These are phyloP conservation scores for Tapirus terrestris DNA, from an alignment of 2,113 vertebrate genomes.

Conservation along the genomic window DNA sequence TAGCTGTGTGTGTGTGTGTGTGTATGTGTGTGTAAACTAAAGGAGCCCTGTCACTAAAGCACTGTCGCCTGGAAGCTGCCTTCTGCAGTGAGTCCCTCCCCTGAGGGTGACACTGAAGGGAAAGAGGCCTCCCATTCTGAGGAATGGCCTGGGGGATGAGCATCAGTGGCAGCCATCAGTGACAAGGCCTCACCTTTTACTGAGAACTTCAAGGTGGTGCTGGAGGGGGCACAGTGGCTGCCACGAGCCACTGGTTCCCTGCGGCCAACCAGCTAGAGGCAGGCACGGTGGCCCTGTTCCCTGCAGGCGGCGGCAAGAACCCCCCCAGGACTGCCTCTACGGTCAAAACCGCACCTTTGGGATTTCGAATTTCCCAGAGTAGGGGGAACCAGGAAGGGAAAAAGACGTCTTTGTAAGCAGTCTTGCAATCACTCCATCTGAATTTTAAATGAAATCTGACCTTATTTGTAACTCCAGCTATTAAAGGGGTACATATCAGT, in stretches of 20 bases:
- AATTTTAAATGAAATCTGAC: neutral
- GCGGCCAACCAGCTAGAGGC: neutral
- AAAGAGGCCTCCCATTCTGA: neutral
- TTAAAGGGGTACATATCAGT: neutral
- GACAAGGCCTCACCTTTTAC: neutral
- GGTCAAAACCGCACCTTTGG: neutral
- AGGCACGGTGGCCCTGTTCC: neutral
- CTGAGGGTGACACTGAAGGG: neutral
- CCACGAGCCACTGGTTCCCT: neutral
- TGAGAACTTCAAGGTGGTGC: neutral
- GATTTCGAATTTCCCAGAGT: neutral
- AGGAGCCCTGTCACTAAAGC: neutral
- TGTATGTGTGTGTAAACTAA: too few species aligned
- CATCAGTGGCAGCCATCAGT: neutral
- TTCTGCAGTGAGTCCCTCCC: neutral
- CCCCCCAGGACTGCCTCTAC: neutral
- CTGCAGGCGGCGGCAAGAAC: too few species aligned
- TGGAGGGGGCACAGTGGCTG: fast-evolving
- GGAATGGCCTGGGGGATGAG: neutral
- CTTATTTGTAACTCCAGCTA: neutral
- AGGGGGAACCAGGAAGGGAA: neutral
- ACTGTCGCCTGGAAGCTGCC: neutral
- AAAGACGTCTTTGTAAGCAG: neutral
- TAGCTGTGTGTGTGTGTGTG: neutral
- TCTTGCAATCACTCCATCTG: neutral